Conservation (phyloP, 2,113 vertebrate genomes). For the Syngnathus scovelli region DNA sequence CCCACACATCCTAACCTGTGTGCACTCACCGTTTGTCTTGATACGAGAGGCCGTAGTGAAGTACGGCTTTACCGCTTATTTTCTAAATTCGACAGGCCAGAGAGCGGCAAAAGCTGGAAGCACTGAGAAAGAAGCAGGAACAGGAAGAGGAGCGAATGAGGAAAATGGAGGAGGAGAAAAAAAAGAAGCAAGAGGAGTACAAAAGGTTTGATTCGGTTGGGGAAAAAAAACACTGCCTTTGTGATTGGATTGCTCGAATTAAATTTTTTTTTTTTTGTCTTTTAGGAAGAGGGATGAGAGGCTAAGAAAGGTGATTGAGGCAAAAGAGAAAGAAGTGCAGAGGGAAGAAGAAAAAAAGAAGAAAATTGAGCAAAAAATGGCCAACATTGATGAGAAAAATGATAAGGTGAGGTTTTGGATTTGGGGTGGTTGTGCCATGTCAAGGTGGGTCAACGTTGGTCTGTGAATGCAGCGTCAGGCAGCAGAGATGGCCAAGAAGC, state of each 20-base stretch:
- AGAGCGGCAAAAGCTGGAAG: conserved; percentile 81
- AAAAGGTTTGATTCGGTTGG: conserved; percentile 67
- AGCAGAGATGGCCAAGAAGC: conserved; percentile 86
- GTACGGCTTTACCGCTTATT: background rate
- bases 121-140: conserved; percentile 83
- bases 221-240: too few species aligned
- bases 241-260: background rate
- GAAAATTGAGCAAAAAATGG: conserved; percentile 84
- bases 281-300: conserved; percentile 86
- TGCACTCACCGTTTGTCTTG: background rate
- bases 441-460: background rate
- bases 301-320: conserved; percentile 78
- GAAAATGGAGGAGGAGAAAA: conserved; percentile 88
- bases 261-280: background rate
- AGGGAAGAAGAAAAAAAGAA: conserved; percentile 85
- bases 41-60: background rate
- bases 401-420: conserved; percentile 76
- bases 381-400: conserved; percentile 83
- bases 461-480: conserved; percentile 70
- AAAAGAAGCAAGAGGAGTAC: conserved; percentile 76
- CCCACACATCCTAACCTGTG: background rate
- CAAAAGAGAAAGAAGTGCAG: conserved; percentile 83
- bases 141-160: conserved; percentile 81
- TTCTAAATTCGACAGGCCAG: conserved; percentile 71
- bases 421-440: background rate